phyloP scores from a whole-genome alignment of 2,888 invertebrate genomes.

The Rhagophthalmus giganteus region DNA sequence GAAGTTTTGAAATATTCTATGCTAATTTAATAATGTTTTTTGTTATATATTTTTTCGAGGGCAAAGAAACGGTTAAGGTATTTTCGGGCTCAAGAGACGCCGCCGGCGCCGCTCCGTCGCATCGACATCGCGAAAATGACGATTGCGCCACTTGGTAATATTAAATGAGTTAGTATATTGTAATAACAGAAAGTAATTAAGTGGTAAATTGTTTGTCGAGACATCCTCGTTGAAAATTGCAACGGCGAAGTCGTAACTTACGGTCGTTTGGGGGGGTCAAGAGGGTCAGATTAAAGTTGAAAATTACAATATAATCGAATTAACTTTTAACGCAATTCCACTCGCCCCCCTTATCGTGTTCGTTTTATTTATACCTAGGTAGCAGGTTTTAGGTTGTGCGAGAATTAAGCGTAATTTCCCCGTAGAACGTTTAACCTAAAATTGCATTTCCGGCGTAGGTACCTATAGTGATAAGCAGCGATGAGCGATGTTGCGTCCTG shows the following conservation, averaged over 20 bases:
- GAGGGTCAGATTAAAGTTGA: slow-evolving; percentile 48
- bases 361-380: slow-evolving; percentile 44
- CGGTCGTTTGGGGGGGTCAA: slow-evolving; percentile 30
- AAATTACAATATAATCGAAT: slow-evolving; percentile 54
- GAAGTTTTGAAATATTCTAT: no score
- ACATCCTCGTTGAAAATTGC: slow-evolving; percentile 16
- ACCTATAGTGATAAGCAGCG: slow-evolving; percentile 32
- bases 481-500: slow-evolving; percentile 36
- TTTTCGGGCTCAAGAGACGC: no score
- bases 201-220: slow-evolving; percentile 11
- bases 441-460: slow-evolving; percentile 42
- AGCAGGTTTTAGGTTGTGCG: slow-evolving; percentile 39
- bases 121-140: no score
- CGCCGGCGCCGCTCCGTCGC: no score
- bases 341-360: slow-evolving; percentile 25
- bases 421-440: slow-evolving; percentile 48
- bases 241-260: slow-evolving; percentile 18
- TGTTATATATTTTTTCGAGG: no score
- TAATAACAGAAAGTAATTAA: no score
- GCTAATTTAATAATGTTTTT: no score
- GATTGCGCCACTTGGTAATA: no score
- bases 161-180: no score
- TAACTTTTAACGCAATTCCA: slow-evolving; percentile 46
- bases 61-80: no score
- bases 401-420: slow-evolving; percentile 47